A percentile compares a stretch with the other conserved stretches of the same genome.
phyloP scores from a whole-genome alignment of 2,888 invertebrate genomes.

The Apamea monoglypha region DNA sequence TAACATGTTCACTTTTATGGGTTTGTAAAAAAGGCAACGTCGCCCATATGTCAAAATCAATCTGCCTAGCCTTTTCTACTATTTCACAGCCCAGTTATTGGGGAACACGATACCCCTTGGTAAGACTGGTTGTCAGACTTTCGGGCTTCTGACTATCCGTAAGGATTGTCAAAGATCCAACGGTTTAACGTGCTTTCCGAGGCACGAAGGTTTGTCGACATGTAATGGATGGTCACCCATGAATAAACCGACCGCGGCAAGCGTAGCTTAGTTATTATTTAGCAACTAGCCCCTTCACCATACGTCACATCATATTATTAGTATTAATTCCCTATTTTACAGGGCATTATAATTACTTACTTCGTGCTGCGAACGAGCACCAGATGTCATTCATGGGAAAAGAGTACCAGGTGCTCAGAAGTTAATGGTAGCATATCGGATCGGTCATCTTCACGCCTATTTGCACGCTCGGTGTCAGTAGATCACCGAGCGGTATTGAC shows the following conservation, averaged over 20 bases:
- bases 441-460: slow-evolving; percentile 46
- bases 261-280: neutral
- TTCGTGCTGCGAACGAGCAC: neutral
- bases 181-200: neutral
- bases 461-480: slow-evolving; percentile 32
- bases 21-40: neutral
- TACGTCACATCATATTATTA: neutral
- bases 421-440: slow-evolving; percentile 41
- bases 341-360: neutral
- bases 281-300: neutral
- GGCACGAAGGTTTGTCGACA: neutral
- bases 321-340: neutral
- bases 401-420: slow-evolving; percentile 40
- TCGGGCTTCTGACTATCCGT: neutral
- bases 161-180: neutral
- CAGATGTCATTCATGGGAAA: slow-evolving; percentile 20
- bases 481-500: slow-evolving; percentile 38
- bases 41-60: too few relatives aligned
- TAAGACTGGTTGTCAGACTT: neutral
- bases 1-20: neutral
- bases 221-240: neutral
- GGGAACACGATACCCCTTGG: neutral
- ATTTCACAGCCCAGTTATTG: neutral
- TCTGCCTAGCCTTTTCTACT: neutral
- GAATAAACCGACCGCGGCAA: neutral